Base-by-base conservation (phyloP, 2,888 invertebrate genomes). In the Atherix ibis region DNA sequence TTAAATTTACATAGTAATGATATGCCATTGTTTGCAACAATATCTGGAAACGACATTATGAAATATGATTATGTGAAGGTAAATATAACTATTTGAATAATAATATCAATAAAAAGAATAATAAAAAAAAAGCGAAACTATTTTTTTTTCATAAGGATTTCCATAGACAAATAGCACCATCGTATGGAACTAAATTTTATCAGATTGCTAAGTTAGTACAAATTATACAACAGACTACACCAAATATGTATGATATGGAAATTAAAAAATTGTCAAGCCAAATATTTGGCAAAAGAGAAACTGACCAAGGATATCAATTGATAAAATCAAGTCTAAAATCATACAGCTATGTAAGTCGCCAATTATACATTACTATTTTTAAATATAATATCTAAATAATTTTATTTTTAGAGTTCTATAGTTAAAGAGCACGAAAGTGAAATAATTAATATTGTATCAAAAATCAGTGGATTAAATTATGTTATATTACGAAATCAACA, bases 21-120 rank as follows among this genome's bases (percentile, higher is more conserved):
- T 29, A 29, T 40, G 32, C 18, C 15, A 17, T 12, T 40, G 2
- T 31, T 42, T 10, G 35, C 36, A 8, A 40, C 39, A 9, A 17
- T 42, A 16, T 19, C 22, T n/a, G 42, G 42, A 12, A 42, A 42
- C 29, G 41, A 41, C 32, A 28, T 40, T 4, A 19, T 40, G 5
- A 3, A 16, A 12, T 22, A 31, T 15, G 31, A 31, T 9, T 5
- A 15, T 14, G 9, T 40, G 5, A 8, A 24, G 9, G 37, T 34
- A 34, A 13, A 5, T 26, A 26, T 26, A n/a, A n/a, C n/a, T n/a
- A n/a, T n/a, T n/a, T n/a, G n/a, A n/a, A n/a, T n/a, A n/a, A n/a
- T n/a, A n/a, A n/a, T n/a, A 24, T 24, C 10, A 2, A 3, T 27
- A 10, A 3, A 10, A 22, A 22, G 6, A 8, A 10, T 22, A 6